Conservation (phyloP, 2,888 invertebrate genomes). For the Poecilobothrus nobilitatus region DNA sequence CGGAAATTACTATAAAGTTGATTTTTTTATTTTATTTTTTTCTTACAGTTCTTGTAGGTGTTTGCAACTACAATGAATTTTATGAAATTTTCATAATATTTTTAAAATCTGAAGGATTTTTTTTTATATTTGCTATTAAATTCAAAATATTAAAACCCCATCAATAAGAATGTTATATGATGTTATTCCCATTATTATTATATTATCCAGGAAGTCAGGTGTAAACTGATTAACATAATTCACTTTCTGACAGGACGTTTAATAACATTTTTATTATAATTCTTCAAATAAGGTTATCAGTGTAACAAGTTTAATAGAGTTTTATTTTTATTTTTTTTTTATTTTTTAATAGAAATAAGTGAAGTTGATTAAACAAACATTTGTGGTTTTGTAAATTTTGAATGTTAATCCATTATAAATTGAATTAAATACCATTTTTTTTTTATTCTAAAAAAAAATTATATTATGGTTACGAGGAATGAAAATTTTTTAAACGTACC, state of each 20-base stretch:
- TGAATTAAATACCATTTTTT: no score
- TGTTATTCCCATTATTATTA: neutral
- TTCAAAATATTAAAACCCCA: neutral
- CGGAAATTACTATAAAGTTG: slow-evolving; percentile 18
- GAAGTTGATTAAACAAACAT: no score
- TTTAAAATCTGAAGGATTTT: neutral
- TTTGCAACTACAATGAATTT: neutral
- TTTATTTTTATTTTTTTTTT: no score
- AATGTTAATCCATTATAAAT: no score
- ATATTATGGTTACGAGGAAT: neutral
- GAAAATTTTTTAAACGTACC: slow-evolving; percentile 35
- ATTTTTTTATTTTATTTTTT: neutral
- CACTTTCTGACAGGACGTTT: neutral
- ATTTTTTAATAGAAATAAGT: no score
- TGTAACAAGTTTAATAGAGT: no score
- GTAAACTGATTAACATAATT: slow-evolving; percentile 4
- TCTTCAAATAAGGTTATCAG: no score
- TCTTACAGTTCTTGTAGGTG: neutral
- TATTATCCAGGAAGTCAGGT: neutral
- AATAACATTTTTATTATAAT: neutral
- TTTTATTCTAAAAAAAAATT: no score
- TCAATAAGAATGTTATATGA: neutral
- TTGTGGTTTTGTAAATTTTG: no score
- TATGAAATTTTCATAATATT: no score
- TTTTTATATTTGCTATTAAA: neutral